Percentiles rank a stretch among this genome's conserved stretches.
These are phyloP conservation scores for Chelon labrosus DNA, from an alignment of 2,797 vertebrate species.

Conservation along the genomic window DNA sequence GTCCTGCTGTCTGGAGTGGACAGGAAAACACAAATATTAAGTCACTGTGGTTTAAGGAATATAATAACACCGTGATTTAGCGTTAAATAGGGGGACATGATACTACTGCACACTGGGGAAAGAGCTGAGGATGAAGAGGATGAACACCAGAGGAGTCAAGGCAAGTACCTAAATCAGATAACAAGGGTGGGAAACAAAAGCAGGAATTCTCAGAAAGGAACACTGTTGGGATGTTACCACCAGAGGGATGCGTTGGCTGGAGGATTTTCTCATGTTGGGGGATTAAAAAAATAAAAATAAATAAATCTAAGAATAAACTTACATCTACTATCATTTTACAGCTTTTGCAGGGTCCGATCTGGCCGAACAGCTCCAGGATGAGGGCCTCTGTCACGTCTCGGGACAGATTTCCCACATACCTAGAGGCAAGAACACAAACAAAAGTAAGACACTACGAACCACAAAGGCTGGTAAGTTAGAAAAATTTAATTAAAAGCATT, in stretches of 20 bases:
- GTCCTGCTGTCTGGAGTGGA: constrained; percentile 92
- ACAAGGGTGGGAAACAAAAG: background rate
- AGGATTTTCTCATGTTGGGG: background rate
- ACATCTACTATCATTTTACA: constrained; percentile 99
- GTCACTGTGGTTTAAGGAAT: background rate
- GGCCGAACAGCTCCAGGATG: constrained; percentile 95
- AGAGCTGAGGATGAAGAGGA: background rate
- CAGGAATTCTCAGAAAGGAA: background rate
- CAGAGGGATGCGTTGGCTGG: too few species aligned
- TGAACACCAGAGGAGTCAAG: background rate
- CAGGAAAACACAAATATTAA: constrained; percentile 45
- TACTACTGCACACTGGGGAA: background rate
- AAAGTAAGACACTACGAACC: background rate
- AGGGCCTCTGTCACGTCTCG: constrained; percentile 95
- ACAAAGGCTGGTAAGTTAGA: too few species aligned
- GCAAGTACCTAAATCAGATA: background rate
- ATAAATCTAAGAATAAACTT: constrained; percentile 68
- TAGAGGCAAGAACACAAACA: constrained; percentile 62
- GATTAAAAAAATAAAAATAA: background rate
- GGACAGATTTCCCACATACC: constrained; percentile 95
- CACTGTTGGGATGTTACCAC: background rate
- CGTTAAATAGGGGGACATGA: background rate
- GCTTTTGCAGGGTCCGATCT: constrained; percentile 97
- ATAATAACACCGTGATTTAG: background rate
- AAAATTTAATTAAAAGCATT: too few species aligned